Base-by-base conservation (phyloP, 2,113 vertebrate genomes). In the Hippopotamus amphibius region DNA sequence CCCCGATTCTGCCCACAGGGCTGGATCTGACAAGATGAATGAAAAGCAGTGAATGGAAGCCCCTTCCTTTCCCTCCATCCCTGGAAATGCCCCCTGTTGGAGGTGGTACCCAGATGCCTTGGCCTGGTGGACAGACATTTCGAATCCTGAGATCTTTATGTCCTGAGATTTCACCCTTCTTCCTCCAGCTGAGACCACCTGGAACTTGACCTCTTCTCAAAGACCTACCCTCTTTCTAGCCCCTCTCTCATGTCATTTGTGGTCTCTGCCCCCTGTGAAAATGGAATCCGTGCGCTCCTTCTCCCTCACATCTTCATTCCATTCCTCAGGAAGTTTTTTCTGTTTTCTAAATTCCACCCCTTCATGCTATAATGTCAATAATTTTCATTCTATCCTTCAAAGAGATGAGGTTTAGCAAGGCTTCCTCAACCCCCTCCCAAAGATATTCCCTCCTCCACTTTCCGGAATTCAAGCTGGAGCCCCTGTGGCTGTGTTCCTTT, bases 1-100 rank as follows among this genome's bases (percentile, higher is more conserved):
- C 26, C 19, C 83, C 17, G 13, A 33, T 5, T 46, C 22, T n/a
- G 15, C 7, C 43, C 0, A 0, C 1, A n/a, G 16, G 30, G 24
- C 74, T 16, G 59, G 72, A 22, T 50, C n/a, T 30, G 89, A 43
- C n/a, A 66, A 71, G 93, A 46, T 33, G 30, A 82, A 72, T 30
- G 68, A 87, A 57, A 37, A 37, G 63, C 33, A 61, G 48, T 68
- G 22, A n/a, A 10, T 6, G 5, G 69, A 33, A 77, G 24, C n/a
- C 41, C 30, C 48, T 33, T 71, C 28, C 16, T 69, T 61, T 66
- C 4, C 46, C 71, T 88, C 46, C 14, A 13, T 13, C 13, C 28
- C n/a, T 17, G 26, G 50, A 43, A 19, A 13, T 4, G 9, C 28
- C 15, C 19, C 59, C 53, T 22, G 24, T 59, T 37, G 7, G 77